phyloP scores from a whole-genome alignment of 2,113 vertebrate genomes.

The Pithys albifrons region DNA sequence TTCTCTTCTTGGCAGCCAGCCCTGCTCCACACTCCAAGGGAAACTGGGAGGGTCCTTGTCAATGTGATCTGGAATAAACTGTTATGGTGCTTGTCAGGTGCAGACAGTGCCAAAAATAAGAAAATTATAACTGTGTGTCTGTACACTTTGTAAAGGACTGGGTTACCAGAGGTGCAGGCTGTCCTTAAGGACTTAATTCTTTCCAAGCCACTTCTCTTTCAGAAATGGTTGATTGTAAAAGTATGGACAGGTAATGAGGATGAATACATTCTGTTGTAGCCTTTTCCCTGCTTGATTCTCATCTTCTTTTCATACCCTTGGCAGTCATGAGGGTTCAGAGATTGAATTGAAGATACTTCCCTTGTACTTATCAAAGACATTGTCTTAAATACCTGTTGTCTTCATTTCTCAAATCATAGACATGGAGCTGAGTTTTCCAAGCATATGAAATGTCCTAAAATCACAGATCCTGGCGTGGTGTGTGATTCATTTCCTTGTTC shows the following conservation, averaged over 20 bases:
- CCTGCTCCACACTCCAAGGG: neutral
- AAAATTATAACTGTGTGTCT: neutral
- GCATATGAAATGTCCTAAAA: neutral
- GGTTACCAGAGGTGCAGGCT: neutral
- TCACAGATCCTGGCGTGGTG: neutral
- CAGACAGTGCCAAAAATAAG: neutral
- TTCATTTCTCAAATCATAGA: neutral
- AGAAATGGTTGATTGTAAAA: neutral
- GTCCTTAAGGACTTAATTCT: neutral
- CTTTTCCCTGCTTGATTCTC: neutral
- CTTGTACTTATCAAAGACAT: rapidly evolving
- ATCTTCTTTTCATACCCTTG: neutral
- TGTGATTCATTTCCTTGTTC: neutral
- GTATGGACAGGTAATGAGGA: neutral
- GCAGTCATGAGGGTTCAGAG: neutral
- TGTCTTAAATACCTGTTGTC: neutral
- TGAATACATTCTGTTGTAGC: neutral
- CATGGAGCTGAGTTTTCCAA: neutral
- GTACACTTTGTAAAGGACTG: neutral
- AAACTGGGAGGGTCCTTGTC: neutral
- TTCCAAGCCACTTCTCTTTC: neutral
- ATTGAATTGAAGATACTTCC: neutral
- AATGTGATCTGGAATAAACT: neutral
- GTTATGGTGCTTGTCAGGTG: neutral
- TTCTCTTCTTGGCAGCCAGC: neutral